Conservation (phyloP, 2,888 invertebrate genomes). For the Lottia scabra region DNA sequence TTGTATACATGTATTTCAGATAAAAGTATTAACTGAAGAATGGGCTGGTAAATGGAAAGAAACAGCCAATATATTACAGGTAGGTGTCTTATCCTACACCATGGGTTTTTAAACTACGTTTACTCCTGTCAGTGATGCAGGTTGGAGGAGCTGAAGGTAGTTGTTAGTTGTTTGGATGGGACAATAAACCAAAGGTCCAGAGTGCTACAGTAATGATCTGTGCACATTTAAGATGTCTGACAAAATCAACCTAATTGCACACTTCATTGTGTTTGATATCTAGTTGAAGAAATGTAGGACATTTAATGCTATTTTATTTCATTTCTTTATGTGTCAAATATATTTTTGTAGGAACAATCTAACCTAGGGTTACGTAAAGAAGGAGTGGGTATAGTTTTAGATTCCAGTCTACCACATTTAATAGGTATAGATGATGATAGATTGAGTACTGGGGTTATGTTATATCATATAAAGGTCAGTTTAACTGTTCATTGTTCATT, state of each 20-base stretch:
- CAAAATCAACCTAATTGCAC: too few species aligned
- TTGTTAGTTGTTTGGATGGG: too few species aligned
- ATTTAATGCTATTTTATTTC: too few species aligned
- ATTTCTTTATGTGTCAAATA: too few species aligned
- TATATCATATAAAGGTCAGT: slow-evolving; percentile 88
- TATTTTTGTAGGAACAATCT: slow-evolving; percentile 81
- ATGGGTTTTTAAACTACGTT: background rate
- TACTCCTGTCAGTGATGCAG: too few species aligned
- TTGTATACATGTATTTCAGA: slow-evolving; percentile 43
- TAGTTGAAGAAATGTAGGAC: too few species aligned
- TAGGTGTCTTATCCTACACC: slow-evolving; percentile 25
- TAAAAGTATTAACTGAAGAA: slow-evolving; percentile 81
- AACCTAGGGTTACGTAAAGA: slow-evolving; percentile 88
- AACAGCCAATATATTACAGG: slow-evolving; percentile 79
- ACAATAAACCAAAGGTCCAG: too few species aligned
- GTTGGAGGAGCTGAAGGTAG: too few species aligned
- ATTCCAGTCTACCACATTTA: slow-evolving; percentile 89
- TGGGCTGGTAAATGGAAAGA: slow-evolving; percentile 91
- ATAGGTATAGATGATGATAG: slow-evolving; percentile 92
- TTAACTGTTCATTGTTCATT: too few species aligned
- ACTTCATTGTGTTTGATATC: too few species aligned
- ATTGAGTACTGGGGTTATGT: slow-evolving; percentile 88
- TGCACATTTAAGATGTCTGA: too few species aligned
- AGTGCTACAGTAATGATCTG: too few species aligned
- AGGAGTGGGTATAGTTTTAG: slow-evolving; percentile 74